A percentile compares a stretch with the other conserved stretches of the same genome.
Conservation (phyloP, 2,113 vertebrate species). For the Nycticebus coucang region DNA sequence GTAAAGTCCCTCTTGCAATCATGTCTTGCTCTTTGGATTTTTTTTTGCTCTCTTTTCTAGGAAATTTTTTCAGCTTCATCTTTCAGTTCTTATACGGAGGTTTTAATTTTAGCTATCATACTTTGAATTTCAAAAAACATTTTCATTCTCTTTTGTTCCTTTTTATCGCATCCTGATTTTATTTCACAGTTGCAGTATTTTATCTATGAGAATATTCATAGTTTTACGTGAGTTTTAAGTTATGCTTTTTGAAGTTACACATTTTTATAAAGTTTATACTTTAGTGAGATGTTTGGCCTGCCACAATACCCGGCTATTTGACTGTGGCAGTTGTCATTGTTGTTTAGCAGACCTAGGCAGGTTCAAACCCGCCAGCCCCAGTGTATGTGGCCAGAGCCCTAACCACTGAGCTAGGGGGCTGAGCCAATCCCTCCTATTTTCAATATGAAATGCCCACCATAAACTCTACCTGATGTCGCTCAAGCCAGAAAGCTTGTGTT, state of each 20-base stretch:
- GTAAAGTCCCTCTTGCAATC: too few species aligned
- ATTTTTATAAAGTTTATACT: background rate
- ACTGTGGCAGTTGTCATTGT: too few species aligned
- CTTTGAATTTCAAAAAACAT: constrained; percentile 10
- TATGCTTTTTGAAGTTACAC: background rate
- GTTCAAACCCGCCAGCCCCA: too few species aligned
- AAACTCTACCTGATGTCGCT: background rate
- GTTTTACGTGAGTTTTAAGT: background rate
- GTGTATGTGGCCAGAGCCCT: too few species aligned
- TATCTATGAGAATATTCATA: background rate
- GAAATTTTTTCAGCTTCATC: background rate
- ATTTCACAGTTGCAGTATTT: background rate
- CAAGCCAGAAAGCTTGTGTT: background rate
- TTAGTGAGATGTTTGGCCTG: too few species aligned
- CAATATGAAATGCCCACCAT: background rate
- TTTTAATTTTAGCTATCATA: background rate
- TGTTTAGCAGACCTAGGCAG: too few species aligned
- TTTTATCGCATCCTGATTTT: constrained; percentile 14
- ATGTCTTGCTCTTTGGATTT: background rate
- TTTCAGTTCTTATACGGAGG: background rate
- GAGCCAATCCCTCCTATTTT: background rate
- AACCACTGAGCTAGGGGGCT: too few species aligned
- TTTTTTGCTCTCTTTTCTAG: background rate
- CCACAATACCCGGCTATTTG: too few species aligned
- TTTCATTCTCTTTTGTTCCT: background rate